Evolutionary conservation across 2,888 invertebrate genomes (phyloP), one percentile per base, ranked within the genome.

Genomic region (Eupsilia transversa): DNA sequence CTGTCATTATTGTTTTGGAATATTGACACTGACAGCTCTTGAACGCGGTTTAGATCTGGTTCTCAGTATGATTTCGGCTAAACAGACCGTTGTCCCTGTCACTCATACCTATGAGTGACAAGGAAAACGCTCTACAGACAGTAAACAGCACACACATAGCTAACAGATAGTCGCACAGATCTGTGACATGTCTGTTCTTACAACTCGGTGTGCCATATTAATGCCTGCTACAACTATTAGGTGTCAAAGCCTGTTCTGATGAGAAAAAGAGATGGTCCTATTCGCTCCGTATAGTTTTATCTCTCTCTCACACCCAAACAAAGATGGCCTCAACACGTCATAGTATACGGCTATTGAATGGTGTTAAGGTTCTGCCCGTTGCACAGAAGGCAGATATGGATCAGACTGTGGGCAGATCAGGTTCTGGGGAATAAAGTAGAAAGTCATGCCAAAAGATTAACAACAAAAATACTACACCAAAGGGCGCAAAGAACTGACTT

Each of bases 381-480:
- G 72, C 64, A 43, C 63, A 66, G 41, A 61, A 66, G n/a, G 17
- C 23, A 72, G 23, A 46, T 12, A 4, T 33, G 0, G 6, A 27
- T 14, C 14, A 7, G n/a, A 17, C 7, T 46, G 20, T 17, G 12
- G 27, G 4, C 23, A 33, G n/a, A 0, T 6, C 41, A 57, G n/a
- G 14, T 23, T 33, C 12, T 72, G 27, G 12, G 20, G 3, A 78
- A 30, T 54, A 43, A 41, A 71, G 1, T 20, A 49, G 4, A 33
- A 33, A 46, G 9, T 27, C 76, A 71, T 77, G 54, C 61, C 3
- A 78, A 78, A 41, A 61, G 14, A 61, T 49, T 43, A 14, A 70
- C 1, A 54, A 5, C 14, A 38, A 14, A 41, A 76, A 43, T 52
- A 66, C 17, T 23, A 65, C 17, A 33, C 10, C 49, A 57, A 23